Conservation (phyloP, 2,113 vertebrate genomes). For the Cyanistes caeruleus region DNA sequence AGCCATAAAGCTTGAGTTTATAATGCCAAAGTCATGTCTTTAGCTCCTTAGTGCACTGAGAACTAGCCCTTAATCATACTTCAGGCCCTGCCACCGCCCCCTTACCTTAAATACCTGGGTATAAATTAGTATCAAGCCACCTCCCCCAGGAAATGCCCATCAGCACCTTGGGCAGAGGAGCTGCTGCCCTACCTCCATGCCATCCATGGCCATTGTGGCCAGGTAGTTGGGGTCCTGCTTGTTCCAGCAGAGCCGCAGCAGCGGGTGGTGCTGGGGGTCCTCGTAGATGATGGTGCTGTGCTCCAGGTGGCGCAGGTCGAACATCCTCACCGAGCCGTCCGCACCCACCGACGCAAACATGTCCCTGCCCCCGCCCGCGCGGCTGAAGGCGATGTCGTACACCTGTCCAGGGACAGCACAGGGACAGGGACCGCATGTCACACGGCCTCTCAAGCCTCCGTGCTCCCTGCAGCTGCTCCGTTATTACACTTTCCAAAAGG, state of each 20-base stretch:
- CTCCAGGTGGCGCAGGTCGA: conserved; percentile 94
- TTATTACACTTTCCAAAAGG: neutral
- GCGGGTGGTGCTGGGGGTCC: conserved; percentile 95
- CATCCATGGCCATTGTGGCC: conserved; percentile 99
- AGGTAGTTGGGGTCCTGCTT: conserved; percentile 99
- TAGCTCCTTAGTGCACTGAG: neutral
- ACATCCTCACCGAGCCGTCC: conserved; percentile 96
- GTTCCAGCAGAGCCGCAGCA: conserved; percentile 98
- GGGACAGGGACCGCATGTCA: too few relatives aligned
- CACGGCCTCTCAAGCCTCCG: too few relatives aligned
- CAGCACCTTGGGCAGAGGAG: neutral
- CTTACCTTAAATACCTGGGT: neutral
- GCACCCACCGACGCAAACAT: conserved; percentile 99
- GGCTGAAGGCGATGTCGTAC: conserved; percentile 97
- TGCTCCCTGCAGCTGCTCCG: neutral
- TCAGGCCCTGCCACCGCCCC: neutral
- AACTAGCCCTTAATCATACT: neutral
- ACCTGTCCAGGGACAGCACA: conserved; percentile 76
- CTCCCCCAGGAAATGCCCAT: neutral
- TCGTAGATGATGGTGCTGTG: conserved; percentile 99
- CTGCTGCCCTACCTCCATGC: conserved; percentile 90
- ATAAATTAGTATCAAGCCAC: rapidly evolving
- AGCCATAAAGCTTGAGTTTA: neutral
- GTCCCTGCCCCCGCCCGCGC: conserved; percentile 93
- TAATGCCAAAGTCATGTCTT: neutral